Evolutionary conservation across 2,113 vertebrate genomes (phyloP), one percentile per base, ranked within the genome.

Genomic region (Strix aluco): DNA sequence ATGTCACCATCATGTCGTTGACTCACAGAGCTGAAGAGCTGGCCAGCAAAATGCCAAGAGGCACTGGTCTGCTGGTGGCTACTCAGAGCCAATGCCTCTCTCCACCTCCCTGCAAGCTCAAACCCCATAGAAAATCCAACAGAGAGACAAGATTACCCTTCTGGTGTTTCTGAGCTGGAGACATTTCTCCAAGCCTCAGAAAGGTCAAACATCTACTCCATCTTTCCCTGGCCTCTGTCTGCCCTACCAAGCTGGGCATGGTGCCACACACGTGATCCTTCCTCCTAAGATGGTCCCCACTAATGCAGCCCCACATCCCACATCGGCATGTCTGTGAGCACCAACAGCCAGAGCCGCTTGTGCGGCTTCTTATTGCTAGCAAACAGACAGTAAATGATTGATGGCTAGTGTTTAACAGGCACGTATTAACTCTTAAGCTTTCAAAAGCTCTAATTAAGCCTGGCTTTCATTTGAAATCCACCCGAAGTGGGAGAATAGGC

Each of bases 381-480:
- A n/a, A n/a, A n/a, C 2, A 4, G 49, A 88, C 34, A 75, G 77
- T 20, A 61, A 94, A 75, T 52, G 52, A 22, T 15, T 38, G 84
- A 66, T 80, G 66, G 49, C 59, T 89, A 73, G 49, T 29, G 40
- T 90, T 94, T 94, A 97, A 95, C 77, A 62, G 77, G n/a, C 46
- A 46, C 1, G 0, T 59, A 82, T 95, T 95, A 88, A 91, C 86
- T 91, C 70, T 87, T 87, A 81, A 91, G 58, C 44, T 90, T 89
- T 94, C 89, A 73, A 91, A 95, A 92, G 58, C 78, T 82, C 54
- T 94, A 94, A 95, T 97, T 94, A 96, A 97, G 54, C 84, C 86
- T 79, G 93, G 54, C 25, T 97, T 92, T 92, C 74, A 80, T 97
- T 94, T 94, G 66, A 91, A 95, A 91, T 2, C 3, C 19, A 84